Evolutionary conservation across 2,113 vertebrate genomes (phyloP), one percentile per base, ranked within the genome.

Genomic region (Bubo blakistoni): DNA sequence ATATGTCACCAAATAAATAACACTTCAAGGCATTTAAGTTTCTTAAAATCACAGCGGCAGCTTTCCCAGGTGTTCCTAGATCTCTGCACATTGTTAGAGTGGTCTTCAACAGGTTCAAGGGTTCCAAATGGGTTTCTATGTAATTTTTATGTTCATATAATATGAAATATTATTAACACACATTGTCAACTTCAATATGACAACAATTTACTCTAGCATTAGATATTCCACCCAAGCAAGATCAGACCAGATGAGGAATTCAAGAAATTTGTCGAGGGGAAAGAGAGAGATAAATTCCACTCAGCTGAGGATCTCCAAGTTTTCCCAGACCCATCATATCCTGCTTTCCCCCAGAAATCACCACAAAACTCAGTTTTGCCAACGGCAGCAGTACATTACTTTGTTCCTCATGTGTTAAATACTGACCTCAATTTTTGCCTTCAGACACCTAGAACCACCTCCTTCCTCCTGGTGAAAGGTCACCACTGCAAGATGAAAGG

Each of bases 1-100:
- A 51, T 66, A 30, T 66, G 67, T 76, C 90, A 88, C n/a, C 38
- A 84, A 76, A 91, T 51, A 94, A 94, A 85, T 36, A 96, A 66
- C 34, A 67, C 27, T 66, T 59, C 24, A 46, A 55, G 57, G 16
- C 71, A 95, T 76, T 81, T 86, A 59, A 58, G 27, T 63, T 79
- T 92, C 71, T 81, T 73, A 88, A 92, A 94, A 81, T 22, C n/a
- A 55, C 16, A 82, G 47, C n/a, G 32, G 27, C 62, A 74, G 10
- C 20, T 94, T 88, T 95, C 51, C 47, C 42, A 73, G 52, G 32
- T 62, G 13, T 74, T 85, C 38, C 29, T 72, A 46, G 20, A 52
- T 52, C 20, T 42, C 46, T 82, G 40, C 34, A 19, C 10, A 1
- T 47, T 14, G 1, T 81, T 55, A 62, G 9, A 36, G n/a, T 38